Evolutionary conservation across 2,888 invertebrate genomes (phyloP).

Genomic region (Dione juno): DNA sequence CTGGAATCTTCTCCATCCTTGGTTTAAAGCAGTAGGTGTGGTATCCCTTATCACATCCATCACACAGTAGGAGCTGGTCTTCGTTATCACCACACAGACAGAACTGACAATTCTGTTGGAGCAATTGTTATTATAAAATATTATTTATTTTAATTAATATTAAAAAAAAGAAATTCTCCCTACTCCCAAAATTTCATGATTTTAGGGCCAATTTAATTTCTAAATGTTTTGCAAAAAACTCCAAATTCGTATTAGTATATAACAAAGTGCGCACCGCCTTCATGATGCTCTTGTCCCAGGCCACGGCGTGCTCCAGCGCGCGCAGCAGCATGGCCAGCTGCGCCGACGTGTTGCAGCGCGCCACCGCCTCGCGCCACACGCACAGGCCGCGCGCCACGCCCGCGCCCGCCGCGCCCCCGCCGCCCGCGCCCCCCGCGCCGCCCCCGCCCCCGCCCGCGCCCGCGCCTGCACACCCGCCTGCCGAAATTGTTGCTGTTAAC

Average conservation of each 20-base stretch:
- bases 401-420: slow-evolving; percentile 49
- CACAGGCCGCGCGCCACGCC: slow-evolving; percentile 90
- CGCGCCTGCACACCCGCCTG: too few relatives aligned
- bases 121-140: not conserved
- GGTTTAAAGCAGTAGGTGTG: slow-evolving; percentile 99
- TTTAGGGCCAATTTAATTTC: too few relatives aligned
- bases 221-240: too few relatives aligned
- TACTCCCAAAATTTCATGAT: too few relatives aligned
- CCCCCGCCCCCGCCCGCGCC: too few relatives aligned
- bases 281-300: slow-evolving; percentile 99
- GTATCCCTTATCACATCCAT: slow-evolving; percentile 99
- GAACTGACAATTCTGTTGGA: slow-evolving; percentile 96
- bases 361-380: slow-evolving; percentile 95
- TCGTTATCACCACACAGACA: slow-evolving; percentile 98
- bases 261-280: slow-evolving; percentile 90
- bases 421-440: too few relatives aligned
- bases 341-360: slow-evolving; percentile 92
- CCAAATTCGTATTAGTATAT: too few relatives aligned
- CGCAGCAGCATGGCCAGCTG: slow-evolving; percentile 91
- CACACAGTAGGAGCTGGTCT: slow-evolving; percentile 96
- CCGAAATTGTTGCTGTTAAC: too few relatives aligned
- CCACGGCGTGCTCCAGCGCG: slow-evolving; percentile 95
- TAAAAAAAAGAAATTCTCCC: too few relatives aligned
- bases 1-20: slow-evolving; percentile 97
- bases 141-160: not conserved